Base-by-base conservation (phyloP, 1,140 invertebrate genomes). In the Achroia grisella region DNA sequence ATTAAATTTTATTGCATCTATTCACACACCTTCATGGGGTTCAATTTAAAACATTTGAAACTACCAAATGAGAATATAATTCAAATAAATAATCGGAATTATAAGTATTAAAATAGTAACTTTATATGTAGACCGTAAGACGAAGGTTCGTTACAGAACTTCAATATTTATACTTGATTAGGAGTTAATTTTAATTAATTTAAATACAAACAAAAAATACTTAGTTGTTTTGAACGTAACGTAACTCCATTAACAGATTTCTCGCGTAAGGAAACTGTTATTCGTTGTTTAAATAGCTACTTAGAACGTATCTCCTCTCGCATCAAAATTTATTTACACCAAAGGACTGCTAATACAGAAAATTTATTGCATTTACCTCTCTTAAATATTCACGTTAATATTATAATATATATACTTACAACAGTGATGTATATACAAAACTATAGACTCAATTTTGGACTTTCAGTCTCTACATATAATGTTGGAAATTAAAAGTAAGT, bases 1-100 rank as follows among this genome's bases (percentile, higher is more conserved):
- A 82, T 82, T 78, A 79, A 82, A 78, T 82, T 82, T 82, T 79
- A 82, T 82, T 82, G 75, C 72, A 79, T 80, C 78, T 82, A 82
- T 82, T 82, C 76, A 80, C 74, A 82, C 78, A 82, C 69, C 72
- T 80, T 74, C 63, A 59, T 61, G 59, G 59, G 62, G 71, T 71
- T 61, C 70, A 64, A 66, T 64, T 56, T 55, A 76, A 67, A 69
- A 76, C 69, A 62, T 67, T 56, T 68, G 59, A 69, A 70, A 59
- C 63, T 70, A 73, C 71, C 57, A 71, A 73, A 72, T 65, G 45
- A 28, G 42, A 39, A 56, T 44, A 30, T 36, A 27, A 13, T 36
- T 37, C 17, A 35, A 56, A 43, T 48, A 30, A 56, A 52, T 43
- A 49, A 52, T 44, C 31, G 46, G 36, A 35, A 34, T 35, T 47